Conservation (phyloP, 2,797 vertebrate species). For the Silurus lanzhouensis region DNA sequence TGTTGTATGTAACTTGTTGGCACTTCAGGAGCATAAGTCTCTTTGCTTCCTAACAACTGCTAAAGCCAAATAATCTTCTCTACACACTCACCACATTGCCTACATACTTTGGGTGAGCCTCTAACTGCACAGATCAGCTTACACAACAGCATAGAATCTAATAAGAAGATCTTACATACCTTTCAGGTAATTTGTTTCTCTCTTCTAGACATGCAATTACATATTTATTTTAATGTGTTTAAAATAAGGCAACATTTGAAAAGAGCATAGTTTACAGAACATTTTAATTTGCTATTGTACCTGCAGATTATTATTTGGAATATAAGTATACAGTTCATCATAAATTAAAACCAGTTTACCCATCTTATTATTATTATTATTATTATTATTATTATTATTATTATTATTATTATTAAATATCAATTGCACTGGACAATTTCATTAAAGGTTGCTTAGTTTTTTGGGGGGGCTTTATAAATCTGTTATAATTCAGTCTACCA, state of each 20-base stretch:
- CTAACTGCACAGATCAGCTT: conserved; percentile 62
- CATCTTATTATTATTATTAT: no score
- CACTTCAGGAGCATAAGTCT: conserved; percentile 3
- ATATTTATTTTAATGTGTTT: neutral
- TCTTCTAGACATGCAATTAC: neutral
- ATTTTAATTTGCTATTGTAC: neutral
- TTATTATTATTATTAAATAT: neutral
- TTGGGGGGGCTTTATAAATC: neutral
- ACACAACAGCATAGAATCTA: conserved; percentile 44
- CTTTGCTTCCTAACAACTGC: conserved; percentile 37
- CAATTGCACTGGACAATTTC: neutral
- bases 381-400: no score
- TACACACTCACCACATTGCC: conserved; percentile 57
- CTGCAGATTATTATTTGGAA: neutral
- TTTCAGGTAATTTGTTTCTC: conserved; percentile 7
- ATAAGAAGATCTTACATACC: conserved; percentile 31
- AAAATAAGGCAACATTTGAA: neutral
- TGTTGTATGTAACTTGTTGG: neutral
- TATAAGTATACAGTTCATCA: neutral
- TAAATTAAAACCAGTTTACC: neutral
- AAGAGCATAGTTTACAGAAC: neutral
- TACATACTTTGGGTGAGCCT: conserved; percentile 57
- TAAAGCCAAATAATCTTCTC: conserved; percentile 55
- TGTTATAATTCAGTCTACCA: no score
- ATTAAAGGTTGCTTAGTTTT: neutral